Evolutionary conservation across 2,797 vertebrate genomes (phyloP).

Genomic region (Balearica regulorum): DNA sequence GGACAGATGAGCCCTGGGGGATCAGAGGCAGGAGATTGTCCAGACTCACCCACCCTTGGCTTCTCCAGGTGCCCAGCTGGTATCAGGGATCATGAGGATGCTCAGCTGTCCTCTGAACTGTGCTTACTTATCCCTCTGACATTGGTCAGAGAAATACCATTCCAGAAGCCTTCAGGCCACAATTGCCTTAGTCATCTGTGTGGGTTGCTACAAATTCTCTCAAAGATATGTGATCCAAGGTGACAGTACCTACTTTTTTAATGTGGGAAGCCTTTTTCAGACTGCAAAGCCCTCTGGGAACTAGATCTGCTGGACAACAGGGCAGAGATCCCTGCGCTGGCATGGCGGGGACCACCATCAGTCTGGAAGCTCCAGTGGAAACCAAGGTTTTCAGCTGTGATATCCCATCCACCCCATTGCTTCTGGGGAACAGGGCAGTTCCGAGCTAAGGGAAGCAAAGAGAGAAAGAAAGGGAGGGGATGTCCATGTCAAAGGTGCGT

Average conservation of each 20-base stretch:
- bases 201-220: neutral
- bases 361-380: neutral
- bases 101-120: neutral
- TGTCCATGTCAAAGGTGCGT: neutral
- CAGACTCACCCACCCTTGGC: neutral
- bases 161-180: neutral
- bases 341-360: neutral
- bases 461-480: neutral
- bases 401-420: neutral
- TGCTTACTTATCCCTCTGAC: neutral
- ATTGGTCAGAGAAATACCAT: neutral
- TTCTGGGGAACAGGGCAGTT: neutral
- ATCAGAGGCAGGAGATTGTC: neutral
- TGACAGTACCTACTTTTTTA: neutral
- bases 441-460: neutral
- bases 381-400: neutral
- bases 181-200: rapidly evolving
- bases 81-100: neutral
- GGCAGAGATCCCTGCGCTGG: neutral
- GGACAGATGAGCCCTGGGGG: neutral
- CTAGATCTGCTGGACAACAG: neutral
- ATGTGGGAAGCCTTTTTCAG: neutral
- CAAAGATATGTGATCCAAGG: neutral
- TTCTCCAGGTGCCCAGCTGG: neutral
- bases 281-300: neutral